Percentiles rank a stretch among this genome's conserved stretches.
Conservation (phyloP, 2,888 invertebrate species). For the Marronus borbonicus region DNA sequence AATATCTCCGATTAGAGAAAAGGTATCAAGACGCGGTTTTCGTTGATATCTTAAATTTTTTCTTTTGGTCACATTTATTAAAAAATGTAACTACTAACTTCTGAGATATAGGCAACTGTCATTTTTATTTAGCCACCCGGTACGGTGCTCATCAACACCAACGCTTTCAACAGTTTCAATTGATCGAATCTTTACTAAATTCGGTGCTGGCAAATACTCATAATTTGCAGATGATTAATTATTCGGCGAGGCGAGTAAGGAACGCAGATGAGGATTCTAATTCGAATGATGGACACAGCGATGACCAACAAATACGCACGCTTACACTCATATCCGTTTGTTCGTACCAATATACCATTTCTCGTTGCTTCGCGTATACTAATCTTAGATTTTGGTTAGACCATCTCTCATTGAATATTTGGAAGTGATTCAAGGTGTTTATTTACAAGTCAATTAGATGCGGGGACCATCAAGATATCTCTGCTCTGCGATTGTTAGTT, state of each 20-base stretch:
- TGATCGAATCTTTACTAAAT: too few species aligned
- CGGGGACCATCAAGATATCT: background rate
- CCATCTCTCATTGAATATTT: conserved; percentile 33
- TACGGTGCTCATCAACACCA: too few species aligned
- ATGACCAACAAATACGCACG: background rate
- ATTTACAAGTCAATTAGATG: conserved; percentile 41
- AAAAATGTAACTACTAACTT: too few species aligned
- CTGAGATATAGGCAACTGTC: too few species aligned
- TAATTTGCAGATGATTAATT: conserved; percentile 17
- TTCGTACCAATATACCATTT: conserved; percentile 11
- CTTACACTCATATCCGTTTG: background rate
- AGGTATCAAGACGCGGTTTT: too few species aligned
- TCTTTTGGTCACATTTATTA: too few species aligned
- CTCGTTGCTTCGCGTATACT: background rate
- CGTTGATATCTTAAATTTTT: too few species aligned
- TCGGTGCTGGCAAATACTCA: background rate
- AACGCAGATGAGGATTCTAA: background rate
- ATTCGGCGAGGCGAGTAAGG: background rate
- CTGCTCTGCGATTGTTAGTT: too few species aligned
- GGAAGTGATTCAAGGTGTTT: conserved; percentile 33
- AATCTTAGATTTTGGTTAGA: conserved; percentile 13
- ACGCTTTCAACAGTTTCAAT: too few species aligned
- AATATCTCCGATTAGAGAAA: too few species aligned
- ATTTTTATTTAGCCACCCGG: too few species aligned
- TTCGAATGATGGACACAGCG: background rate